Percentiles rank a stretch among this genome's conserved stretches.
These are phyloP conservation scores for Hydropotes inermis DNA, from an alignment of 2,113 vertebrate genomes.

Conservation along the genomic window DNA sequence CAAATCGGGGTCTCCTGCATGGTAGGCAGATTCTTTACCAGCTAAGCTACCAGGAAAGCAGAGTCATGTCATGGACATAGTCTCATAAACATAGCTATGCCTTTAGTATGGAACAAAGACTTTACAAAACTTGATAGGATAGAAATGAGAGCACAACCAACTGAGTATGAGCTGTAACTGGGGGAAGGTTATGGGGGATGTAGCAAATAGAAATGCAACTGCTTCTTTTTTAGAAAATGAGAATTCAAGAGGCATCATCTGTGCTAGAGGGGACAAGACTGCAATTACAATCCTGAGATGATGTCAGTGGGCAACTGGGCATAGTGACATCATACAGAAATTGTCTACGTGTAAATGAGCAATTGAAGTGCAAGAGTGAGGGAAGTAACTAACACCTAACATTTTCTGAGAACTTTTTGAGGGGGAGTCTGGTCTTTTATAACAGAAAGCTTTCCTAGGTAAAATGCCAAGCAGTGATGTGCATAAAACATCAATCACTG, in stretches of 20 bases:
- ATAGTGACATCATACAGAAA: background rate
- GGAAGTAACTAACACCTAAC: background rate
- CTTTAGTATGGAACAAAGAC: background rate
- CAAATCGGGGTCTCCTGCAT: background rate
- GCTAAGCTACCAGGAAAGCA: background rate
- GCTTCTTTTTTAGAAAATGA: background rate
- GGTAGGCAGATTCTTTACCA: background rate
- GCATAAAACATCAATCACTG: background rate
- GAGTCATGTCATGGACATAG: background rate
- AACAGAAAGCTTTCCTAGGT: background rate
- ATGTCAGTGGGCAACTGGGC: rapidly evolving
- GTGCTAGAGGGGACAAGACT: background rate
- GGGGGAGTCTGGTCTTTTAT: background rate
- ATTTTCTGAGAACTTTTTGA: background rate
- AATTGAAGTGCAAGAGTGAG: background rate
- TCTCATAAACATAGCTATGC: background rate
- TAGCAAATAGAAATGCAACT: background rate
- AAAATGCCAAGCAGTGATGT: background rate
- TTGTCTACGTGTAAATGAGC: background rate
- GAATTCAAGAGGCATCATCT: background rate
- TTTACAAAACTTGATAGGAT: background rate
- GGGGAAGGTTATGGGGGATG: background rate
- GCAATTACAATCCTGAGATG: rapidly evolving
- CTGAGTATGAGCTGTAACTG: background rate
- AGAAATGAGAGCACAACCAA: background rate